Conservation (phyloP, 2,888 invertebrate species). For the Drepanosiphum platanoidis region DNA sequence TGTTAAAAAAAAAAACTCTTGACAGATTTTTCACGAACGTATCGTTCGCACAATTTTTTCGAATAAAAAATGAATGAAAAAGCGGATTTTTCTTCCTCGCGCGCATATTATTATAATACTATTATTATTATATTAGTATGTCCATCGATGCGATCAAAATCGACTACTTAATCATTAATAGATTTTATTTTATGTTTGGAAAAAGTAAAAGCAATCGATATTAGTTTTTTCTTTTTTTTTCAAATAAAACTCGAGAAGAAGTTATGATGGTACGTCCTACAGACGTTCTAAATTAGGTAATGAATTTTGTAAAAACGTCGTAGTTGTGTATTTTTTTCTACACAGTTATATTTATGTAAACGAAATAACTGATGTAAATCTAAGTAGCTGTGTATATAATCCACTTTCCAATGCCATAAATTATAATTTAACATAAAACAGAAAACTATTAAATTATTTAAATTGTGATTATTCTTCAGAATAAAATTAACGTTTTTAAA, state of each 20-base stretch:
- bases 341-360: not conserved
- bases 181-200: too few species aligned
- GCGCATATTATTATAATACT: not conserved
- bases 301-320: too few species aligned
- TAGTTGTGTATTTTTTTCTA: too few species aligned
- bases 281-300: too few species aligned
- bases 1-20: conserved; percentile 44
- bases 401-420: too few species aligned
- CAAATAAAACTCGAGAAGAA: too few species aligned
- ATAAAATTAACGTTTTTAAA: not conserved
- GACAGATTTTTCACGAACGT: conserved; percentile 42
- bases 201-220: too few species aligned
- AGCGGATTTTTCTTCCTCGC: not conserved
- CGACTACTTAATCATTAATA: too few species aligned
- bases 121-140: too few species aligned
- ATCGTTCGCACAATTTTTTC: not conserved
- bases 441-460: not conserved
- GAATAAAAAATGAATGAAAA: conserved; percentile 1
- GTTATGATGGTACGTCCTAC: too few species aligned
- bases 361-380: not conserved
- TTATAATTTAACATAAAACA: not conserved
- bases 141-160: not conserved
- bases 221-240: too few species aligned
- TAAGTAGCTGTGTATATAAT: too few species aligned
- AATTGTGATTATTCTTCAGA: not conserved